A percentile compares a stretch with the other conserved stretches of the same genome.
Evolutionary conservation across 92 coral and sea anemone species (phyloP).

Genomic region (Paragorgia papillata): DNA sequence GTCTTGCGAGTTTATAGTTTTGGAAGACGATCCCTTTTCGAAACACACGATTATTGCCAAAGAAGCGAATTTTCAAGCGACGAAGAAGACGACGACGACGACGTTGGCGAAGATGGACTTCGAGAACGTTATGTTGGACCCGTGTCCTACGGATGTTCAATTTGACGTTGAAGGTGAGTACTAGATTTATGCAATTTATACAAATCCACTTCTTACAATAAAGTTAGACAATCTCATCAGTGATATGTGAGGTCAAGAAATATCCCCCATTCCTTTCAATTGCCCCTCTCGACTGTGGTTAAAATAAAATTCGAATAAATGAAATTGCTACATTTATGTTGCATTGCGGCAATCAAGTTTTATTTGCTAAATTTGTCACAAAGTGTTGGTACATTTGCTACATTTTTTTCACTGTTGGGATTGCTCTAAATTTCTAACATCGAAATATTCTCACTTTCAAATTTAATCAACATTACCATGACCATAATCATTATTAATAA

Average conservation of each 20-base stretch:
- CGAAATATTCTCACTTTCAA: no score
- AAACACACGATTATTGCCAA: neutral
- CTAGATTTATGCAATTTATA: neutral
- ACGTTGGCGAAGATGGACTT: neutral
- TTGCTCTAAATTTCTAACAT: no score
- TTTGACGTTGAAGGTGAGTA: constrained; percentile 22
- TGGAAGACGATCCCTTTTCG: neutral
- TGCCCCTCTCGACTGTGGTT: no score
- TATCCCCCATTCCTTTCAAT: no score
- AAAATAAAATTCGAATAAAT: neutral
- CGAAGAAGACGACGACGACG: constrained; percentile 6
- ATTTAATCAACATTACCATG: no score
- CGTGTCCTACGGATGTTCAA: constrained; percentile 6
- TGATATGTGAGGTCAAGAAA: no score
- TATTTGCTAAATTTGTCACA: constrained; percentile 28
- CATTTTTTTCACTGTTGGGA: no score
- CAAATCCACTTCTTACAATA: no score
- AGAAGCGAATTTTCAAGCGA: neutral
- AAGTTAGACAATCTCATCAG: no score
- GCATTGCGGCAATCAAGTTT: neutral
- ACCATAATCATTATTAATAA: no score
- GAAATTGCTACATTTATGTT: neutral
- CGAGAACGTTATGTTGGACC: neutral
- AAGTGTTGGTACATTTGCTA: no score
- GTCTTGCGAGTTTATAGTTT: no score